Conservation (phyloP, 2,888 invertebrate species). For the Cosmia pyralina region DNA sequence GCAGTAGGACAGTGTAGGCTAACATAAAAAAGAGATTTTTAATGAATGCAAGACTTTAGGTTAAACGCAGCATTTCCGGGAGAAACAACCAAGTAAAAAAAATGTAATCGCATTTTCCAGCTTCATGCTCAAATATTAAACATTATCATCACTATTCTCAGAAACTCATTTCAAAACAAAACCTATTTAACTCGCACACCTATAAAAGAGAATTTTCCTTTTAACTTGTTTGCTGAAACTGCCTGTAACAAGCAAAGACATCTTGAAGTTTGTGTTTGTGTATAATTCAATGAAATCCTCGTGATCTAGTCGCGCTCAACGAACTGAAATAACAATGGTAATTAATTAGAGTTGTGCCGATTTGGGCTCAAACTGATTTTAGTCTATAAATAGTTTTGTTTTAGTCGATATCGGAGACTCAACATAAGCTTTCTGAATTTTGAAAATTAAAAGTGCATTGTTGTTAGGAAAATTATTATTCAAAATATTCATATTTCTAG, state of each 20-base stretch:
- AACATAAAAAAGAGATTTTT: not conserved
- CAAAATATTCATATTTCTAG: too few species aligned
- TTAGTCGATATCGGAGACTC: not conserved
- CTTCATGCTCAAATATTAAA: constrained; percentile 4
- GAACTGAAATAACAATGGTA: constrained; percentile 11
- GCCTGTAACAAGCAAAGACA: constrained; percentile 13
- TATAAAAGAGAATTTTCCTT: constrained; percentile 11
- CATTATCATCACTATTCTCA: constrained; percentile 1
- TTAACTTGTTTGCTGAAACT: constrained; percentile 14
- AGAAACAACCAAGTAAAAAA: not conserved
- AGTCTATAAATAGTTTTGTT: not conserved
- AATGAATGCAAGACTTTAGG: not conserved
- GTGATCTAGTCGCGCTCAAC: constrained; percentile 21
- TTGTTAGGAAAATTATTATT: too few species aligned
- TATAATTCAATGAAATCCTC: constrained; percentile 44
- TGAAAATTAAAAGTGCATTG: too few species aligned
- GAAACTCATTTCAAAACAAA: not conserved
- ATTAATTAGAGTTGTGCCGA: constrained; percentile 22
- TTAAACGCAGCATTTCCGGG: not conserved
- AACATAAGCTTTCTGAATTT: too few species aligned
- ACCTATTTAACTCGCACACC: not conserved
- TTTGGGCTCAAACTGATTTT: constrained; percentile 8
- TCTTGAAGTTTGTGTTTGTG: constrained; percentile 18
- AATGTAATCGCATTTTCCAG: not conserved
- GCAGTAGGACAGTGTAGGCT: too few species aligned